Percentiles rank a stretch among this genome's conserved stretches.
phyloP scores from a whole-genome alignment of 1,140 invertebrate species.

The Bathynomus jamesi region DNA sequence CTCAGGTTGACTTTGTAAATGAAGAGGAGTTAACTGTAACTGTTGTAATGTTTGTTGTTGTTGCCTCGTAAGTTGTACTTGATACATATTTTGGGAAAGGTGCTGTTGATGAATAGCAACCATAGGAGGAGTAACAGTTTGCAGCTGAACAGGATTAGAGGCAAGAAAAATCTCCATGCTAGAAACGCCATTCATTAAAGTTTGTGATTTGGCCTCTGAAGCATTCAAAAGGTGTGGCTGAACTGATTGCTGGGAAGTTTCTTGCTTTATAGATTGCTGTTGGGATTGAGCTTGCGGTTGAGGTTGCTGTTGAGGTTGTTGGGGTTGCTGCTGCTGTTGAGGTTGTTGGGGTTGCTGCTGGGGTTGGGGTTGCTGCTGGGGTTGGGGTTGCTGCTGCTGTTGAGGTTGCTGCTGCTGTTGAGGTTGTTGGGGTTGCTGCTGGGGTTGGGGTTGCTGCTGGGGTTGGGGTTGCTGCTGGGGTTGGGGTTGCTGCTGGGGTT shows the following conservation, averaged over 20 bases:
- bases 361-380: no score
- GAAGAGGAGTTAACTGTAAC: neutral
- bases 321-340: neutral
- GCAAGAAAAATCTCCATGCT: neutral
- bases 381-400: neutral
- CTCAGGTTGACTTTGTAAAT: neutral
- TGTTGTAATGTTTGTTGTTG: neutral
- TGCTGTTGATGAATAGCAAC: neutral
- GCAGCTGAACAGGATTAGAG: neutral
- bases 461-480: neutral
- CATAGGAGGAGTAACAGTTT: neutral
- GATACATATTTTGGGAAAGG: neutral
- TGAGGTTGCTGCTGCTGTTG: neutral
- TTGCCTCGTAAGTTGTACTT: neutral
- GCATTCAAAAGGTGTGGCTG: neutral
- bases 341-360: no score
- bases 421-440: neutral
- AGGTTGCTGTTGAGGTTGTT: no score
- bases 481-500: neutral
- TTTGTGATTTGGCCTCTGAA: neutral
- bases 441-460: neutral
- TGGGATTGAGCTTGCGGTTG: no score
- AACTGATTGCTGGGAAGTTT: neutral
- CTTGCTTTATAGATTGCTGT: neutral
- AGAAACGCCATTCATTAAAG: neutral